These are phyloP conservation scores for Yponomeuta sedellus DNA, from an alignment of 2,888 invertebrate genomes.

Conservation along the genomic window DNA sequence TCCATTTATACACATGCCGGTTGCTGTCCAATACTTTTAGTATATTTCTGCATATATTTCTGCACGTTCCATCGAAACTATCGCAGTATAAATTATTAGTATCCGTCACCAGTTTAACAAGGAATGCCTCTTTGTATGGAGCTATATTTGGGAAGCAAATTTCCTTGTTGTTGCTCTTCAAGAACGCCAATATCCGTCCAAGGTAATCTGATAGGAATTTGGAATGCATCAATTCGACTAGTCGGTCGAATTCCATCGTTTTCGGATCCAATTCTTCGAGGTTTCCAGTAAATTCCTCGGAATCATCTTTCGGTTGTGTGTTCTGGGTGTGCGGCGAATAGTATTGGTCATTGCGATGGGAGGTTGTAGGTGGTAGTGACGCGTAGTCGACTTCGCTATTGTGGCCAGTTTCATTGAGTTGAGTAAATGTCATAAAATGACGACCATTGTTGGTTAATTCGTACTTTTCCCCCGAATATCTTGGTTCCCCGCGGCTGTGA, in stretches of 20 bases:
- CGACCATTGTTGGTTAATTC: neutral
- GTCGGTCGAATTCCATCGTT: constrained; percentile 20
- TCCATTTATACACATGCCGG: constrained; percentile 24
- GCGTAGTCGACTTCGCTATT: neutral
- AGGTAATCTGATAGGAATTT: constrained; percentile 26
- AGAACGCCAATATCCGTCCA: constrained; percentile 25
- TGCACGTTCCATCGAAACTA: constrained; percentile 21
- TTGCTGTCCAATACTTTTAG: constrained; percentile 24
- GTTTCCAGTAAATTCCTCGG: neutral
- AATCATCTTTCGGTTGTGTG: neutral
- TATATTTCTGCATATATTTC: constrained; percentile 25
- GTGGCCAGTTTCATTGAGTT: neutral
- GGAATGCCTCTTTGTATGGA: constrained; percentile 26
- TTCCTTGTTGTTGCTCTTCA: constrained; percentile 26
- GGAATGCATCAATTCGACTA: constrained; percentile 21
- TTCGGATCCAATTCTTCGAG: constrained; percentile 9
- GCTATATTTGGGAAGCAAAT: constrained; percentile 27
- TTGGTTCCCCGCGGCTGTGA: neutral
- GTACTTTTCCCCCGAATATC: neutral
- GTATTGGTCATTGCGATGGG: neutral
- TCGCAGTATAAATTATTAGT: constrained; percentile 23
- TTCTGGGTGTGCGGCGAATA: neutral
- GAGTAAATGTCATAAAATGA: neutral
- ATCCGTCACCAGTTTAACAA: constrained; percentile 29
- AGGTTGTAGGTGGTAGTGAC: neutral